phyloP scores from a whole-genome alignment of 2,113 vertebrate genomes.

The Vulpes lagopus region DNA sequence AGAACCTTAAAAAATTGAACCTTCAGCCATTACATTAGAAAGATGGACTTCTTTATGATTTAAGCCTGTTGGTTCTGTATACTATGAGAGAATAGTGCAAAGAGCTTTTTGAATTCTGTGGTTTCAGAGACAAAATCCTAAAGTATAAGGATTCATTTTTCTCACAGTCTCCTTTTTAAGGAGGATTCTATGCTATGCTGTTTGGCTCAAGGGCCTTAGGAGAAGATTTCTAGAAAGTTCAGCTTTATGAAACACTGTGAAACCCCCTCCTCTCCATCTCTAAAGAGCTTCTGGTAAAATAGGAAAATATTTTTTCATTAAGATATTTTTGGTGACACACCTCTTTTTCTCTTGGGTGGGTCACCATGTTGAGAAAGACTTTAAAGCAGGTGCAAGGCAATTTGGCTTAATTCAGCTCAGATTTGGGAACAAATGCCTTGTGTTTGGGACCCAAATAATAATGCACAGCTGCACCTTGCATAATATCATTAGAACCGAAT shows the following conservation, averaged over 20 bases:
- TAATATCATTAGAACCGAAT: constrained; percentile 10
- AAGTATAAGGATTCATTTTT: background rate
- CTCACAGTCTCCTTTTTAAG: background rate
- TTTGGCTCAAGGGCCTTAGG: background rate
- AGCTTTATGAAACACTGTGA: background rate
- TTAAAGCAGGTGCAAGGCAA: background rate
- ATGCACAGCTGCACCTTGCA: background rate
- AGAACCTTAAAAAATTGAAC: background rate
- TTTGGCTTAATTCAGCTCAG: constrained; percentile 31
- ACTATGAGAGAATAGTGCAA: background rate
- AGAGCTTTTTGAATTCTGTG: background rate
- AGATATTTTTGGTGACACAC: constrained; percentile 28
- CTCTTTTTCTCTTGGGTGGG: constrained; percentile 60
- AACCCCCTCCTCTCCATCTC: background rate
- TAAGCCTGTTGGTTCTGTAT: background rate
- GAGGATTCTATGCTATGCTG: background rate
- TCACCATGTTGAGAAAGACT: background rate
- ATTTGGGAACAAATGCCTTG: background rate
- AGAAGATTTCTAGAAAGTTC: background rate
- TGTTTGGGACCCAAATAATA: background rate
- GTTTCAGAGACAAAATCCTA: background rate
- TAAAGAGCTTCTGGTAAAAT: background rate
- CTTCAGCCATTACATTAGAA: background rate
- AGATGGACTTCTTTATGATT: background rate
- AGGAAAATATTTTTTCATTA: background rate